phyloP scores from a whole-genome alignment of 2,888 invertebrate genomes.

The Drosophila merina region DNA sequence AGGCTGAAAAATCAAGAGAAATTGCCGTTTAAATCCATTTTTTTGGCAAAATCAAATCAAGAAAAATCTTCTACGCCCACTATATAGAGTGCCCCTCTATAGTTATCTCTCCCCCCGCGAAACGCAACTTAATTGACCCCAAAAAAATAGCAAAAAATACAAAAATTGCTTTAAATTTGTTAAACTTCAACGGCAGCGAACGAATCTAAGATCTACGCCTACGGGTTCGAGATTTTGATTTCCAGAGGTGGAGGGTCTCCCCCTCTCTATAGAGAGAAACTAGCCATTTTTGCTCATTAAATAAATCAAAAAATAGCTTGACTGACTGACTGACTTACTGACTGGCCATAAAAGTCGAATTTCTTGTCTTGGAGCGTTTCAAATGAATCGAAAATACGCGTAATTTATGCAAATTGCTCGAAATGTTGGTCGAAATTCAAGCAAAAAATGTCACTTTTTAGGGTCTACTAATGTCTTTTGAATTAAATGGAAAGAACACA shows the following conservation, averaged over 20 bases:
- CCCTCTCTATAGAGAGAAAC: constrained; percentile 5
- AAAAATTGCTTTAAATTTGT: constrained; percentile 68
- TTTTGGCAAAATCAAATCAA: constrained; percentile 15
- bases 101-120: neutral
- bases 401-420: constrained; percentile 50
- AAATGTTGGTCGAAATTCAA: constrained; percentile 23
- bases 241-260: too few relatives aligned
- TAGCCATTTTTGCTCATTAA: constrained; percentile 70
- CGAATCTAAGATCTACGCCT: constrained; percentile 49
- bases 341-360: constrained; percentile 62
- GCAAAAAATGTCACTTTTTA: constrained; percentile 34
- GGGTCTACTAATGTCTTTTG: constrained; percentile 1
- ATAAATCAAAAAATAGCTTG: constrained; percentile 66
- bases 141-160: constrained; percentile 54
- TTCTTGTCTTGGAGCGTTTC: constrained; percentile 22
- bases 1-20: constrained; percentile 7
- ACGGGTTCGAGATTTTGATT: constrained; percentile 27
- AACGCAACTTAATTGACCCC: constrained; percentile 67
- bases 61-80: constrained; percentile 25
- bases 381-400: constrained; percentile 6
- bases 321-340: constrained; percentile 30
- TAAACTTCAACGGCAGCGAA: constrained; percentile 50
- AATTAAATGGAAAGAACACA: neutral
- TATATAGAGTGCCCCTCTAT: constrained; percentile 3
- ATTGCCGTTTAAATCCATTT: constrained; percentile 9